These are phyloP conservation scores for Helostoma temminkii DNA, from an alignment of 2,797 vertebrate genomes.

Conservation along the genomic window DNA sequence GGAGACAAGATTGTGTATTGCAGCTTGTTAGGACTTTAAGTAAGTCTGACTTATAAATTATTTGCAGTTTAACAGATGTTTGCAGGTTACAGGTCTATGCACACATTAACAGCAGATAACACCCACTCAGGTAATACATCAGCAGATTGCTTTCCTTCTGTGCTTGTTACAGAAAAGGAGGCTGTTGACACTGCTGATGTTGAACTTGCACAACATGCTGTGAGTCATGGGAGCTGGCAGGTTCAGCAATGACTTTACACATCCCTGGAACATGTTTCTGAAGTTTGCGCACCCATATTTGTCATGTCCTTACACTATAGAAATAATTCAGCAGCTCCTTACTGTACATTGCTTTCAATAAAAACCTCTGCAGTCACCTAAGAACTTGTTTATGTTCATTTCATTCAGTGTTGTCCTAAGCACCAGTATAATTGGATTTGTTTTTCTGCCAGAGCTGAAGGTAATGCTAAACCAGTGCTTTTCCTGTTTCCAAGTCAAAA, in stretches of 20 bases:
- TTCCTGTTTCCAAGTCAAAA: not conserved
- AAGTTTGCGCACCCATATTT: constrained; percentile 37
- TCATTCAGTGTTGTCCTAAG: not conserved
- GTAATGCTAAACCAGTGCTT: not conserved
- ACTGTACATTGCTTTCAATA: constrained; percentile 1
- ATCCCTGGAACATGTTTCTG: constrained; percentile 35
- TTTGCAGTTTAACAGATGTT: constrained; percentile 16
- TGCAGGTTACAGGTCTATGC: constrained; percentile 13
- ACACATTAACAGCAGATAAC: constrained; percentile 30
- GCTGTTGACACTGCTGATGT: constrained; percentile 51
- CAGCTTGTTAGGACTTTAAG: not conserved
- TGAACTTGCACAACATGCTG: constrained; percentile 40
- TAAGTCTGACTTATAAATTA: not conserved
- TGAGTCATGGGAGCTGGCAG: constrained; percentile 54
- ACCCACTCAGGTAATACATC: constrained; percentile 8
- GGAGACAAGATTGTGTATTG: not conserved
- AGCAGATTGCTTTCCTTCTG: constrained; percentile 14
- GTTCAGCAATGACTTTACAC: constrained; percentile 46
- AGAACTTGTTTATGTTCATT: constrained; percentile 9
- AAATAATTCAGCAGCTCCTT: constrained; percentile 9
- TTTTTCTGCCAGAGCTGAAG: not conserved
- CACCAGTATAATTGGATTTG: not conserved
- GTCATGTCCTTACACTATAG: constrained; percentile 25
- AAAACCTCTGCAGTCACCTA: constrained; percentile 4
- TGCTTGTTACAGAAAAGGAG: constrained; percentile 27